Evolutionary conservation across 2,797 vertebrate species (phyloP), one percentile per base, ranked within the genome.

Genomic region (Hoplostethus atlanticus): DNA sequence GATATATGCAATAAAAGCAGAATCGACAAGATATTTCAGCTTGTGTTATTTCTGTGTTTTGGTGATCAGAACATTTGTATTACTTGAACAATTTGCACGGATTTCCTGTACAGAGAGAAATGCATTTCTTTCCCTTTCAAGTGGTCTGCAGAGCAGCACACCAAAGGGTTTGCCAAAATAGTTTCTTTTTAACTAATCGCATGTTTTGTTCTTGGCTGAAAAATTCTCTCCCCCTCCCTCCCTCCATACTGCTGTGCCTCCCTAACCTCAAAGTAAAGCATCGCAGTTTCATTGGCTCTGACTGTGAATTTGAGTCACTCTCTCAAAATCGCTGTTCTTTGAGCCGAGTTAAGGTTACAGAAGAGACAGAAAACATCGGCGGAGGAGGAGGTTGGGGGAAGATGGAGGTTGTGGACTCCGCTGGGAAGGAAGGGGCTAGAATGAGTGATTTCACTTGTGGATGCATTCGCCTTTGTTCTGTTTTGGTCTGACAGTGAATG

Each of bases 391-490:
- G 21, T 21, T 1, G 50, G 58, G 34, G 48, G 64, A 61, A 57
- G 65, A 57, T 30, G 25, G 38, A 73, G 73, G 74, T 38, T 53
- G 25, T 38, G 66, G 68, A 71, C 69, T 82, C 65, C 67, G 48
- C 51, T 68, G 64, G 15, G 56, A 82, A 75, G 65, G 36, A 82
- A 66, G 51, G 15, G 59, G 70, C 68, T 72, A 79, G 66, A 86
- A 80, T 83, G 74, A 84, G 21, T 38, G 55, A 83, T 81, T 87
- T 89, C 5, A 64, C 80, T 89, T 31, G 17, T 65, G 72, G 85
- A 78, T 85, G 75, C 63, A 70, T 77, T 60, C 47, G 44, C 70
- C 66, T 89, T 89, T 84, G 86, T 92, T 91, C 78, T 91, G 89
- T 85, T 92, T 90, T 68, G 40, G 81, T 81, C 71, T 71, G 81